Conservation (phyloP, 1,140 invertebrate genomes). For the Diabrotica undecimpunctata region DNA sequence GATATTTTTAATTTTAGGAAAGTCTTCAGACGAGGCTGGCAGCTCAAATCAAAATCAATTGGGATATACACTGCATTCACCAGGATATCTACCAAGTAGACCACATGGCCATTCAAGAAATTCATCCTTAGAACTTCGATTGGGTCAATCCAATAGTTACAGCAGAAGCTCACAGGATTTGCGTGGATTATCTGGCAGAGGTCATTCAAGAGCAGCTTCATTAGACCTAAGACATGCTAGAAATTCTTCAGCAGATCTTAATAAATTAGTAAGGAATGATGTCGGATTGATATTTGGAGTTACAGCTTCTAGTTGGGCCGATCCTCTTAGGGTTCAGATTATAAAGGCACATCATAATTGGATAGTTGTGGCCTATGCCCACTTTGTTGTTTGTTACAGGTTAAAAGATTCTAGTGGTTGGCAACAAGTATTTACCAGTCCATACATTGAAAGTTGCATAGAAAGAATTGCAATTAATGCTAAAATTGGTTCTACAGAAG, state of each 20-base stretch:
- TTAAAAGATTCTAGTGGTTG: slow-evolving; percentile 94
- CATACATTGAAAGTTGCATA: slow-evolving; percentile 83
- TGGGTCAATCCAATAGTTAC: slow-evolving; percentile 40
- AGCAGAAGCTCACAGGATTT: slow-evolving; percentile 49
- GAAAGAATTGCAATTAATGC: slow-evolving; percentile 93
- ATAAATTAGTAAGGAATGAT: slow-evolving; percentile 70
- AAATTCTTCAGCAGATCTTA: slow-evolving; percentile 74
- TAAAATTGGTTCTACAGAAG: slow-evolving; percentile 68
- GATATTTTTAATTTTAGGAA: too few relatives aligned
- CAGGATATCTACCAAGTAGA: slow-evolving; percentile 16
- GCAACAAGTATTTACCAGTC: slow-evolving; percentile 92
- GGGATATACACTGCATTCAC: slow-evolving; percentile 1
- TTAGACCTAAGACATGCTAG: slow-evolving; percentile 75
- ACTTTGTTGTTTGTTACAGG: slow-evolving; percentile 93
- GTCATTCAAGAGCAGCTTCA: slow-evolving; percentile 80
- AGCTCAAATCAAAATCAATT: slow-evolving; percentile 11
- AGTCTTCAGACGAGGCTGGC: too few relatives aligned
- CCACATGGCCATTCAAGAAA: slow-evolving; percentile 51
- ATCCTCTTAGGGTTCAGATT: slow-evolving; percentile 85
- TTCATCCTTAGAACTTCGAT: slow-evolving; percentile 73
- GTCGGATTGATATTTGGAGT: slow-evolving; percentile 64
- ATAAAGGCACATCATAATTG: slow-evolving; percentile 97
- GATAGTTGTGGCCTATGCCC: slow-evolving; percentile 93
- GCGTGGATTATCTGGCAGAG: slow-evolving; percentile 59
- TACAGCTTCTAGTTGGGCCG: slow-evolving; percentile 69